Evolutionary conservation across 1,140 invertebrate species (phyloP).

Genomic region (Cydia splendana): DNA sequence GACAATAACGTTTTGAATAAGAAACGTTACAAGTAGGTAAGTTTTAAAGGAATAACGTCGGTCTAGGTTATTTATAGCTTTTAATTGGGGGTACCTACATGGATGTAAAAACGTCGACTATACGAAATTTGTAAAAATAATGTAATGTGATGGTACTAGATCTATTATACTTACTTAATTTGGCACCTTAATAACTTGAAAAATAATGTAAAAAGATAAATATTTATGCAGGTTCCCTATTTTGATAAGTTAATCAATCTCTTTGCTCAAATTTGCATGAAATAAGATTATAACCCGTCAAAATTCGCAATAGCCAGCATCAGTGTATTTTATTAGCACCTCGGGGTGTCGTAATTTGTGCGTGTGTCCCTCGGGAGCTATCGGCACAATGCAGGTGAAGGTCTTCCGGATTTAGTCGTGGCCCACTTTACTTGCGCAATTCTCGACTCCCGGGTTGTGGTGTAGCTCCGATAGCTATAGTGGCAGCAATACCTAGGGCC

Average conservation of each 20-base stretch:
- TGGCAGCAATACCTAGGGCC: no score
- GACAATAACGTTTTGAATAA: no score
- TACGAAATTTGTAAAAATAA: no score
- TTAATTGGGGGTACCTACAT: no score
- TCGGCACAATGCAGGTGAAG: conserved; percentile 67
- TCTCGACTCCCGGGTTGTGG: conserved; percentile 19
- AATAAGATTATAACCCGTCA: neutral
- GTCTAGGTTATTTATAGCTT: no score
- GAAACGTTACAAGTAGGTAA: no score
- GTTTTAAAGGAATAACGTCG: no score
- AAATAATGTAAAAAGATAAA: no score
- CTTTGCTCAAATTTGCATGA: conserved; percentile 3
- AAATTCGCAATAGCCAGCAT: neutral
- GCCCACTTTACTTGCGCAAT: conserved; percentile 49
- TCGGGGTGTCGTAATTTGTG: conserved; percentile 40
- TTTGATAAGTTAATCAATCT: neutral
- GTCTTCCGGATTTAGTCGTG: conserved; percentile 71
- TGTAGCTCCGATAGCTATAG: neutral
- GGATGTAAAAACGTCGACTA: no score
- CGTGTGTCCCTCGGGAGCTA: conserved; percentile 59
- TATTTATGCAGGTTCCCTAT: neutral
- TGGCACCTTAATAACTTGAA: no score
- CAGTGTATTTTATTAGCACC: conserved; percentile 19
- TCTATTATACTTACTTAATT: no score
- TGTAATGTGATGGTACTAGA: no score